Percentiles rank a stretch among this genome's conserved stretches.
Conservation (phyloP, 1,140 invertebrate genomes). For the Meteorus sp. region DNA sequence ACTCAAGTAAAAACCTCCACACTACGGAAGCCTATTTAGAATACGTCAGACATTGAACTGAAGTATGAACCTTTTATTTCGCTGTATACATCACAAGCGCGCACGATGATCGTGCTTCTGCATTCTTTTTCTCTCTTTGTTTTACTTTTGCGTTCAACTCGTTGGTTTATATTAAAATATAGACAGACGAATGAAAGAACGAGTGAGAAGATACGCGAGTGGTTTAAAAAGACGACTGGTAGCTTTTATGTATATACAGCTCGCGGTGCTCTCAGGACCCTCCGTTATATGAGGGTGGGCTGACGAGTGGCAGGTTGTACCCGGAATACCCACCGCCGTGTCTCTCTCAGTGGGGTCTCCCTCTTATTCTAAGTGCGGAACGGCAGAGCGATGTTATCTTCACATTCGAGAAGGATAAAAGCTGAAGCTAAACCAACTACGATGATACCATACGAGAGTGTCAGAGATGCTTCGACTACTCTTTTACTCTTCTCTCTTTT, state of each 20-base stretch:
- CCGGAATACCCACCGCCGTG: constrained; percentile 54
- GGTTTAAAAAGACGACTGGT: too few species aligned
- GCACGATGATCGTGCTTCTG: too few species aligned
- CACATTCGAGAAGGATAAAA: constrained; percentile 42
- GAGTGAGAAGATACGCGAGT: too few species aligned
- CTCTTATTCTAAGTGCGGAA: constrained; percentile 33
- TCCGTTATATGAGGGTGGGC: constrained; percentile 45
- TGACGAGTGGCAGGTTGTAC: constrained; percentile 55
- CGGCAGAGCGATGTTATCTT: constrained; percentile 39
- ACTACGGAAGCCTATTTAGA: too few species aligned
- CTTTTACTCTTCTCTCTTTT: constrained; percentile 28
- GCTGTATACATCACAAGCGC: too few species aligned
- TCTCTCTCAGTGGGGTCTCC: constrained; percentile 49
- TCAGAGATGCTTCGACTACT: constrained; percentile 34
- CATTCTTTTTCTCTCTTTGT: too few species aligned
- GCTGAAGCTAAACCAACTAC: constrained; percentile 44
- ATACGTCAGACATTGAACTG: too few species aligned
- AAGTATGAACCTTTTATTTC: too few species aligned
- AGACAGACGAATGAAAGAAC: too few species aligned
- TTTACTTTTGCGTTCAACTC: too few species aligned
- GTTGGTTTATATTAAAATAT: too few species aligned
- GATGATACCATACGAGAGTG: constrained; percentile 47
- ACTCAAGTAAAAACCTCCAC: too few species aligned
- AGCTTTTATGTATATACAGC: not conserved
- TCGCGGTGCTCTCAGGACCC: not conserved